Evolutionary conservation across 2,113 vertebrate genomes (phyloP), one percentile per base, ranked within the genome.

Genomic region (Melanocharis versteri): DNA sequence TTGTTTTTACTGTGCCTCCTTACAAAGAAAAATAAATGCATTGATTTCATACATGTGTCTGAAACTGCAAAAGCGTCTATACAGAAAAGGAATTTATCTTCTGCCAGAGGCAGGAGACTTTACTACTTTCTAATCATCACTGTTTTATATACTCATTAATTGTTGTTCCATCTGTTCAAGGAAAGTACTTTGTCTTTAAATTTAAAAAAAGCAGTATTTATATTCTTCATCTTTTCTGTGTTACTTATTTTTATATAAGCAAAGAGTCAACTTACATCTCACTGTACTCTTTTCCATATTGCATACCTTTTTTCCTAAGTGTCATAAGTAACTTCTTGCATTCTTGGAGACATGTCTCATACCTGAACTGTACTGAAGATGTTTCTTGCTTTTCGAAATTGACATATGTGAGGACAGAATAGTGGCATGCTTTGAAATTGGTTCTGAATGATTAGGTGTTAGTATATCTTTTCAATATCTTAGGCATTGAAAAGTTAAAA

Each of bases 1-100:
- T 87, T 30, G 8, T 73, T 95, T 88, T 89, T 78, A 87, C 58
- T 93, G n/a, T 96, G 79, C 70, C 66, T 92, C 61, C 48, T 60
- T 94, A n/a, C 45, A 90, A 94, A 92, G 39, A 66, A 58, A 70
- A 94, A 92, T 92, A 87, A 81, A 83, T 92, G 24, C 77, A 17
- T 73, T 95, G 62, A 45, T 65, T 56, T 94, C 69, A 30, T 85
- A 72, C 47, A 22, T 5, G 6, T 90, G 50, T 93, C 82, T 93
- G 61, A 92, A 93, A 83, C 33, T 61, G 44, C 39, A 73, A 81
- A 87, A 80, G 9, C 17, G 15, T 79, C 62, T 88, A 0, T 78
- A 48, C 33, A 58, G 56, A 79, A 69, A 76, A 40, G n/a, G 30
- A 83, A 31, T 61, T 64, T 83, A 30, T 90, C 47, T 81, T 89